Conservation (phyloP, 2,113 vertebrate species). For the human region GRCh38 chrX:55550501-55551000, state of each 20-base stretch:
- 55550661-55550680: background rate
- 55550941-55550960: background rate
- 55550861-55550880: background rate
- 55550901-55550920: background rate
- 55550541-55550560: background rate
- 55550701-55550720: background rate
- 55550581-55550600: background rate
- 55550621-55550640: background rate
- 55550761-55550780: background rate
- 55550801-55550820: background rate
- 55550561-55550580: background rate
- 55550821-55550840: background rate
- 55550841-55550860: background rate
- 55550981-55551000: background rate
- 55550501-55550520: background rate
- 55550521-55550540: background rate
- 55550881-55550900: background rate
- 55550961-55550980: background rate
- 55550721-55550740: background rate
- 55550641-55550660: background rate
- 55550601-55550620: background rate
- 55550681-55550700: background rate
- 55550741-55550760: background rate
- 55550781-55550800: background rate
- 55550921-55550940: background rate